Evolutionary conservation across 2,113 vertebrate species (phyloP).

Genomic region (Sander vitreus): DNA sequence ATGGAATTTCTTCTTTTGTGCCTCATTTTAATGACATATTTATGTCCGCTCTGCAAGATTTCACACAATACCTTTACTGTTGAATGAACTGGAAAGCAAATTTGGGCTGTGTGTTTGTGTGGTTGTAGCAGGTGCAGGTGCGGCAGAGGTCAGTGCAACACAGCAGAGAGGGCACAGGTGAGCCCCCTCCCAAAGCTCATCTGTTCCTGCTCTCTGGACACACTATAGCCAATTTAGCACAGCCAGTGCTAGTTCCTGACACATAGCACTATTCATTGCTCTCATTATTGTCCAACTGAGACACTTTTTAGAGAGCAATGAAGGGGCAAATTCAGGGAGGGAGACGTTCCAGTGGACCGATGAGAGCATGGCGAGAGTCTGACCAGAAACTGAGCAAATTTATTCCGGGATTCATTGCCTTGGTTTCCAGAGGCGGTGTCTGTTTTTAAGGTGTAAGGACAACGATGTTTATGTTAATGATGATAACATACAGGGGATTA

Average conservation of each 20-base stretch:
- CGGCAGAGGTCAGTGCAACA: conserved; percentile 61
- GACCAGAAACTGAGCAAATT: conserved; percentile 19
- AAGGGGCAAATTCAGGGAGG: conserved; percentile 41
- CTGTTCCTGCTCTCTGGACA: conserved; percentile 57
- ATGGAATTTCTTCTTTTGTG: background rate
- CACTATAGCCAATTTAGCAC: conserved; percentile 70
- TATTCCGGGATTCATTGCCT: background rate
- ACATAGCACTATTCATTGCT: conserved; percentile 72
- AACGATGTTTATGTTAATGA: background rate
- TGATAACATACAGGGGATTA: background rate
- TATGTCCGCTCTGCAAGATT: conserved; percentile 4
- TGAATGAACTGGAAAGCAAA: conserved; percentile 48
- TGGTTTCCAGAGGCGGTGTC: background rate
- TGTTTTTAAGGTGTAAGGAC: background rate
- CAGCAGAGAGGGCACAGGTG: conserved; percentile 50
- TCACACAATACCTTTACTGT: conserved; percentile 9
- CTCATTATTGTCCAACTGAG: conserved; percentile 76
- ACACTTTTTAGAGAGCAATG: conserved; percentile 58
- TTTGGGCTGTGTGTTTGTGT: conserved; percentile 19
- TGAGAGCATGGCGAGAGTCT: conserved; percentile 39
- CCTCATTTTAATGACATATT: conserved; percentile 9
- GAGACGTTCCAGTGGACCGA: conserved; percentile 30
- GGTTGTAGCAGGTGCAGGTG: conserved; percentile 58
- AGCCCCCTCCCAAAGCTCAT: conserved; percentile 21
- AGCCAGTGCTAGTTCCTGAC: conserved; percentile 55